Conservation (phyloP, 2,113 vertebrate genomes). For the Pandion haliaetus region DNA sequence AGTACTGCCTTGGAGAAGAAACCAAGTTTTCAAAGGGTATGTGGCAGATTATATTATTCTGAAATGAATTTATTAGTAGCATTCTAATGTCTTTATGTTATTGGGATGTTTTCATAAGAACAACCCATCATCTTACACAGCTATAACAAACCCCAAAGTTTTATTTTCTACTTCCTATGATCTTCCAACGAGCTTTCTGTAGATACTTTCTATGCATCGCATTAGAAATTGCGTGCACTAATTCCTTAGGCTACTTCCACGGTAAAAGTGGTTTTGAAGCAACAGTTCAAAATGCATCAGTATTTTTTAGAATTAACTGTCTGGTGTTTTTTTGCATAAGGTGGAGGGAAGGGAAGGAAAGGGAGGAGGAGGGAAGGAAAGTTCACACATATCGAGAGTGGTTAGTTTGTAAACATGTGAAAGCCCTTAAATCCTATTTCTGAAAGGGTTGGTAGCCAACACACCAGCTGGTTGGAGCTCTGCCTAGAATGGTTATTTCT, state of each 20-base stretch:
- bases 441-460: neutral
- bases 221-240: neutral
- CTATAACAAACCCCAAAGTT: neutral
- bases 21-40: neutral
- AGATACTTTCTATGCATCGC: neutral
- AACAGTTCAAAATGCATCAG: neutral
- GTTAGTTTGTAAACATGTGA: neutral
- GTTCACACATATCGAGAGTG: neutral
- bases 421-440: neutral
- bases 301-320: neutral
- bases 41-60: neutral
- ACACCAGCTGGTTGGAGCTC: conserved; percentile 17
- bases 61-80: neutral
- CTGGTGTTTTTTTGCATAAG: neutral
- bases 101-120: neutral
- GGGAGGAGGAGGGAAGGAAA: neutral
- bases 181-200: neutral
- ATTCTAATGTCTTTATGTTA: neutral
- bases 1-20: neutral
- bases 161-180: neutral
- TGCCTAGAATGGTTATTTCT: conserved; percentile 19
- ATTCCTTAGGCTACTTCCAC: neutral
- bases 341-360: neutral
- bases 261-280: neutral
- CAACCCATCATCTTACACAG: neutral